Base-by-base conservation (phyloP, 1,140 invertebrate species). In the Sminthurinus signatus region DNA sequence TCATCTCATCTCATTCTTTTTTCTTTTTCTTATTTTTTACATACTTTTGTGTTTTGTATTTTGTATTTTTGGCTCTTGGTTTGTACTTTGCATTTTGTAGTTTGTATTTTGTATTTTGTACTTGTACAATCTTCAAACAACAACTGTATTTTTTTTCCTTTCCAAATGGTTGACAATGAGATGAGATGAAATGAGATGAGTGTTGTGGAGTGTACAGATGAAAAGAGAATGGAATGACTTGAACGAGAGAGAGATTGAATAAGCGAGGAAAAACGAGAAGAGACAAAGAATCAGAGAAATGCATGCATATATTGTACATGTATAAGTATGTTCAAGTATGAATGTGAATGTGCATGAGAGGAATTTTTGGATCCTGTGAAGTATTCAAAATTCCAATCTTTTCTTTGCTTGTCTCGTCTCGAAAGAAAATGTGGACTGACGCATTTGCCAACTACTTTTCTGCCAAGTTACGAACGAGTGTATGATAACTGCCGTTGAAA, bases 301-400 rank as follows among this genome's bases (percentile, higher is more conserved):
- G n/a, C n/a, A n/a, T n/a, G n/a, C n/a, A n/a, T n/a, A n/a, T n/a
- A n/a, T n/a, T n/a, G n/a, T n/a, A n/a, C n/a, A n/a, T n/a, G n/a
- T n/a, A n/a, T n/a, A n/a, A n/a, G n/a, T n/a, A n/a, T n/a, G n/a
- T n/a, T n/a, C 17, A n/a, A 48, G 57, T 31, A 15, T 50, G 28
- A 60, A 36, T 25, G 31, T 46, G 44, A 23, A 27, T 39, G 28
- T 31, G 43, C 58, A 60, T 46, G 32, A 46, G 29, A 43, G 43
- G 44, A 43, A 32, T 51, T 14, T 21, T 51, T 32, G 39, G 23
- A 60, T 43, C 28, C 42, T 36, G 23, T 60, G 29, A 60, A 50
- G 58, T 60, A 48, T 60, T 60, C 44, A 60, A 48, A 42, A 60
- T 60, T 60, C 58, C 58, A 60, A 60, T 60, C 44, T 39, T 29